phyloP scores from a whole-genome alignment of 2,888 invertebrate genomes.

The Barypeithes pellucidus region DNA sequence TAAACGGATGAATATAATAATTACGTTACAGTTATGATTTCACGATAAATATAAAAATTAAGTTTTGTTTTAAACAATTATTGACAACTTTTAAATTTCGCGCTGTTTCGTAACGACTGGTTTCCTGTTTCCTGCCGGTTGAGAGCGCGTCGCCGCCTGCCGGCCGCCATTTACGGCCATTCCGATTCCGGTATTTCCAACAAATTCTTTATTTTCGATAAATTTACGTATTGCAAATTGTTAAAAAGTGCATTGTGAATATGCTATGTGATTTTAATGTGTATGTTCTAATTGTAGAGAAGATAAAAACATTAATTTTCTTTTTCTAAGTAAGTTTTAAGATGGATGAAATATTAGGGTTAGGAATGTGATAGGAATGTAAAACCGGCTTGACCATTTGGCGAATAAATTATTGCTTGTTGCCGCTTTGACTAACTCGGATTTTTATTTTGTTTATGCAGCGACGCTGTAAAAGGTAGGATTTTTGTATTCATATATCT shows the following conservation, averaged over 20 bases:
- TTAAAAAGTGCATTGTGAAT: neutral
- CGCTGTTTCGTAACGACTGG: neutral
- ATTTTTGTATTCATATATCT: no score
- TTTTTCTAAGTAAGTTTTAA: neutral
- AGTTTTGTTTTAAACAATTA: neutral
- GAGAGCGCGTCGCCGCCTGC: no score
- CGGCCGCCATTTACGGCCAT: neutral
- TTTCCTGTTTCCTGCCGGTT: neutral
- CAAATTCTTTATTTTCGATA: no score
- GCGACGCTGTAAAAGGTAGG: no score
- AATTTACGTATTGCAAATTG: no score
- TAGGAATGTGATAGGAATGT: neutral
- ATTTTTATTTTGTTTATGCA: no score
- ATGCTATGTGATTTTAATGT: neutral
- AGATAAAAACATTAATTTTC: neutral
- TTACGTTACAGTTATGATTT: neutral
- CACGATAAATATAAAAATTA: neutral
- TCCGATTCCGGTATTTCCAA: neutral
- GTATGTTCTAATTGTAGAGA: neutral
- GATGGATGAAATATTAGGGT: neutral
- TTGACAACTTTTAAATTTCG: neutral
- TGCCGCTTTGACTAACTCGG: no score
- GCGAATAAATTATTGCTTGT: no score
- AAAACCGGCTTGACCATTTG: neutral
- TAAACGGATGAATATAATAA: neutral